Evolutionary conservation across 2,113 vertebrate genomes (phyloP).

Genomic region (Arizona elegans): DNA sequence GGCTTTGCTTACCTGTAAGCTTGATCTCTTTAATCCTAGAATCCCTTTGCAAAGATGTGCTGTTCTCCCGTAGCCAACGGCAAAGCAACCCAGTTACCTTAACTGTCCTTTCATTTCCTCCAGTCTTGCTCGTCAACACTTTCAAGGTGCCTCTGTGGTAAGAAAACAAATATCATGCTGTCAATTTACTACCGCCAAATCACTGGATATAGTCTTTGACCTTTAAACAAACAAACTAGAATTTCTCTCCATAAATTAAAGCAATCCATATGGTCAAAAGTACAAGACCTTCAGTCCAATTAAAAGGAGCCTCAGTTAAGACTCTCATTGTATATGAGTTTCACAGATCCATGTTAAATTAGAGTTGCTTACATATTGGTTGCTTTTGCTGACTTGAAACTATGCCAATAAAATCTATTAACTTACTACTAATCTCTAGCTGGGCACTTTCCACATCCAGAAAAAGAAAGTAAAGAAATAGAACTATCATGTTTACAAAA

Average conservation of each 20-base stretch:
- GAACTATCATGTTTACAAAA: background rate
- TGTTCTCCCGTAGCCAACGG: conserved; percentile 27
- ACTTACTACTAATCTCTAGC: background rate
- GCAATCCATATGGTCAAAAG: background rate
- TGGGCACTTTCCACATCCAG: background rate
- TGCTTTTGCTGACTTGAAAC: background rate
- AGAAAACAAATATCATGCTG: conserved; percentile 17
- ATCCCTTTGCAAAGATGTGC: conserved; percentile 41
- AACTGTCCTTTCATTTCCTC: conserved; percentile 67
- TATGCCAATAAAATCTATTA: background rate
- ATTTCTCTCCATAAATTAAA: background rate
- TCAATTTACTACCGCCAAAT: background rate
- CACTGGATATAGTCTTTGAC: background rate
- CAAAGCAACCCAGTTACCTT: conserved; percentile 55
- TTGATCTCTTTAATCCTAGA: conserved; percentile 45
- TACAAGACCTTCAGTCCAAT: background rate
- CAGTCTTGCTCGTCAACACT: conserved; percentile 45
- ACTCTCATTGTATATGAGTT: background rate
- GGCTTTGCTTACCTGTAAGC: conserved; percentile 63
- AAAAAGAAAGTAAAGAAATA: background rate
- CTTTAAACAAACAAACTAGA: background rate
- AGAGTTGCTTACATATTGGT: background rate
- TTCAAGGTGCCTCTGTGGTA: conserved; percentile 56
- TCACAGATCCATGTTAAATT: background rate
- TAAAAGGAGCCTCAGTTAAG: background rate